These are phyloP conservation scores for Volucella inflata DNA, from an alignment of 2,888 invertebrate species.

Conservation along the genomic window DNA sequence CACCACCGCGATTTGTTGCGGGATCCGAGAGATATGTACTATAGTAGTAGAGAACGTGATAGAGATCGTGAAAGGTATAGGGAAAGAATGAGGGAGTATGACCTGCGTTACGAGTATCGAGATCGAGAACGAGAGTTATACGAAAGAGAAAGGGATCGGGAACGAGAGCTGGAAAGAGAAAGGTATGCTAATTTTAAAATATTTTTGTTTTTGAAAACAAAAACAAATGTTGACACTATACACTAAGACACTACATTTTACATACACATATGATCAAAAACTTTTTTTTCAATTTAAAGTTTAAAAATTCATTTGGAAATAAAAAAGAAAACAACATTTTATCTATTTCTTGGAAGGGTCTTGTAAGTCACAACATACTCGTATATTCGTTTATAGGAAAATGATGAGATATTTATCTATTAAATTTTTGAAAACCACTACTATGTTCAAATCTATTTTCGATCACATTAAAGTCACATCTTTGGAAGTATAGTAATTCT, in stretches of 20 bases:
- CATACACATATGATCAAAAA: no score
- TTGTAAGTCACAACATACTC: no score
- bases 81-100: conserved; percentile 83
- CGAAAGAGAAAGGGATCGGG: conserved; percentile 83
- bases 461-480: no score
- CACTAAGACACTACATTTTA: background rate
- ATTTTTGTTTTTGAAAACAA: background rate
- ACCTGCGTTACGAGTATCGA: conserved; percentile 83
- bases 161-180: conserved; percentile 84
- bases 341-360: background rate
- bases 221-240: background rate
- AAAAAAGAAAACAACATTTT: background rate
- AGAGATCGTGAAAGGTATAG: conserved; percentile 83
- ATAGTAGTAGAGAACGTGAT: conserved; percentile 84
- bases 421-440: no score
- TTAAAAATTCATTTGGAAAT: background rate
- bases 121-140: conserved; percentile 83
- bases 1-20: conserved; percentile 84
- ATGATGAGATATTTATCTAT: no score
- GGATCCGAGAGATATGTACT: conserved; percentile 84
- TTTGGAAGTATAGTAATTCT: no score
- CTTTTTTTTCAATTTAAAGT: no score
- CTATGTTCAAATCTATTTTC: no score
- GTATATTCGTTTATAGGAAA: no score
- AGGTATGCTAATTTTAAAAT: conserved; percentile 78